These are phyloP conservation scores for Apogon hyalosoma DNA, from an alignment of 2,797 vertebrate genomes.

Conservation along the genomic window DNA sequence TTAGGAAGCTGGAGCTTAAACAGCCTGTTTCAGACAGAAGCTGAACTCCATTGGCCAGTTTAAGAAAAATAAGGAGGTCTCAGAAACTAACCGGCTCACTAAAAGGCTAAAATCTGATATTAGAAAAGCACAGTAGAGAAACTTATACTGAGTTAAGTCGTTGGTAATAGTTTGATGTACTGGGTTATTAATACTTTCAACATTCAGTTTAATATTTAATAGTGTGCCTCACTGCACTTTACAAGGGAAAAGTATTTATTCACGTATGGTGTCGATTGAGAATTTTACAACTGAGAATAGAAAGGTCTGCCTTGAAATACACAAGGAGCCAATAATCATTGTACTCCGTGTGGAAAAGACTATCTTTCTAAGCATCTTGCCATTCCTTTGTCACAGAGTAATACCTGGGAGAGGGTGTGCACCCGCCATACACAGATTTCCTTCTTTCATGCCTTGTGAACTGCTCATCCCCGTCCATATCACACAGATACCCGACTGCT, in stretches of 20 bases:
- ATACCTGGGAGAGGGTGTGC: constrained; percentile 39
- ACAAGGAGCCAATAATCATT: constrained; percentile 37
- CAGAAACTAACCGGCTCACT: neutral
- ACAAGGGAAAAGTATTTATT: neutral
- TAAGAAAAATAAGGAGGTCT: no score
- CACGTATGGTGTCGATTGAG: constrained; percentile 4
- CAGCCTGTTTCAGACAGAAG: no score
- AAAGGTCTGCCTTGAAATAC: constrained; percentile 24
- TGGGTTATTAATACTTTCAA: neutral
- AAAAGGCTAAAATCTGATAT: neutral
- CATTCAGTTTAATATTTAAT: no score
- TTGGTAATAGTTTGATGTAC: constrained; percentile 12
- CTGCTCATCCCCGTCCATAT: constrained; percentile 62
- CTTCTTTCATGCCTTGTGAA: constrained; percentile 56
- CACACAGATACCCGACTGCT: constrained; percentile 43
- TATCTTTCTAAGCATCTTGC: constrained; percentile 46
- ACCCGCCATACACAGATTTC: constrained; percentile 45
- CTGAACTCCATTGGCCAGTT: no score
- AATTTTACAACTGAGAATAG: constrained; percentile 23
- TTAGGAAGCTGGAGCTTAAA: no score
- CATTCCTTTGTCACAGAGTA: constrained; percentile 56
- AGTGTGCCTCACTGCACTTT: no score
- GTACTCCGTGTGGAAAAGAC: constrained; percentile 20
- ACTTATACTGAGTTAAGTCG: constrained; percentile 1
- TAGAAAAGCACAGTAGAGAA: neutral